Percentiles rank a stretch among this genome's conserved stretches.
Conservation (phyloP, 1,140 invertebrate species). For the Neodiprion pinetum region DNA sequence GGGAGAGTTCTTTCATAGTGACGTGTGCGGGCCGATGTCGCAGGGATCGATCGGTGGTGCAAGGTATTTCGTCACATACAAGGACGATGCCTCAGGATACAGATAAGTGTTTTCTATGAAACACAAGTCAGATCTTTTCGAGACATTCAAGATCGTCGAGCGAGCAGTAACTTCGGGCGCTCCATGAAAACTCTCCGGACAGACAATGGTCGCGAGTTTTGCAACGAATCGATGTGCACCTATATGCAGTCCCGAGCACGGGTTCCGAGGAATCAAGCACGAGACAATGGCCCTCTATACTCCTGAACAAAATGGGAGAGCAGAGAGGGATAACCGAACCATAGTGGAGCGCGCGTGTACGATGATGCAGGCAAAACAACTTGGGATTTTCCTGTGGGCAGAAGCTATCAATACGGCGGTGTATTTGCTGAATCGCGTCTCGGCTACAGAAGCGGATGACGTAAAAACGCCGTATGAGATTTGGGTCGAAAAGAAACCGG, state of each 20-base stretch:
- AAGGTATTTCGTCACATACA: constrained; percentile 32
- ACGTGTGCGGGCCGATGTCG: constrained; percentile 28
- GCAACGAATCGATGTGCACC: neutral
- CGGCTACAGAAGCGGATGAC: neutral
- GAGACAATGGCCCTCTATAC: constrained; percentile 41
- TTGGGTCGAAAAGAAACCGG: constrained; percentile 17
- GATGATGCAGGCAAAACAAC: constrained; percentile 43
- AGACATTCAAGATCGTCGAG: neutral
- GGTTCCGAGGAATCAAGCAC: constrained; percentile 12
- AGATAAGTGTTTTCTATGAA: constrained; percentile 27
- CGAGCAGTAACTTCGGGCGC: neutral
- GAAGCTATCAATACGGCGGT: constrained; percentile 52
- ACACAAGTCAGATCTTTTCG: constrained; percentile 24
- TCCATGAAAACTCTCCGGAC: neutral
- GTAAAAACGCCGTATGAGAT: constrained; percentile 20
- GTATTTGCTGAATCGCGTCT: constrained; percentile 40
- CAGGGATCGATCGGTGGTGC: constrained; percentile 34
- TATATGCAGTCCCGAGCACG: no score
- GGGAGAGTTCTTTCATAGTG: constrained; percentile 31
- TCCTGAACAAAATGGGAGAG: constrained; percentile 49
- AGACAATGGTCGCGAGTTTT: constrained; percentile 5
- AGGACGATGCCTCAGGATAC: constrained; percentile 22
- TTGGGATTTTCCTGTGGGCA: constrained; percentile 27
- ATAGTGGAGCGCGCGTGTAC: constrained; percentile 47
- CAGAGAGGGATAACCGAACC: constrained; percentile 51